Conservation (phyloP, 2,797 vertebrate genomes). For the Cynodonichthys magdalenae region DNA sequence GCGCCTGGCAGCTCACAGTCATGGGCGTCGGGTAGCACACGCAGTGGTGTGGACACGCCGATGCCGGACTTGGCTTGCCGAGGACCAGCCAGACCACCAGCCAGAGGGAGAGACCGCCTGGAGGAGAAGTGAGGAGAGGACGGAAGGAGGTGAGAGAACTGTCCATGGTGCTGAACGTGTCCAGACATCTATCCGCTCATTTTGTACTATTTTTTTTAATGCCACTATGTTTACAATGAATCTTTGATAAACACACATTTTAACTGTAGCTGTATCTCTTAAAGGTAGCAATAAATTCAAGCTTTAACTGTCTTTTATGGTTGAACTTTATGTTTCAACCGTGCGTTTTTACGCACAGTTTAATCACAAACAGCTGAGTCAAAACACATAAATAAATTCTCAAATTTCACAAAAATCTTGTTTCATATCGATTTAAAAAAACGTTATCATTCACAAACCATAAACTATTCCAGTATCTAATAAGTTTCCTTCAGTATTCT, state of each 20-base stretch:
- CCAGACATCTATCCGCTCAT: background rate
- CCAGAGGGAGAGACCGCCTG: slow-evolving; percentile 82
- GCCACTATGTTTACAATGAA: background rate
- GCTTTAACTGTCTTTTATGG: background rate
- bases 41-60: slow-evolving; percentile 90
- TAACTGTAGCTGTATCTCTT: background rate
- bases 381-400: slow-evolving; percentile 7
- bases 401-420: background rate
- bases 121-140: slow-evolving; percentile 22
- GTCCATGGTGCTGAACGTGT: slow-evolving; percentile 23
- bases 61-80: slow-evolving; percentile 75
- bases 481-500: background rate
- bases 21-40: slow-evolving; percentile 96
- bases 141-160: slow-evolving; percentile 39
- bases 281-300: background rate
- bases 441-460: background rate
- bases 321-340: too few relatives aligned
- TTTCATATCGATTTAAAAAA: background rate
- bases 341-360: slow-evolving; percentile 57
- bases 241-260: background rate
- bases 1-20: slow-evolving; percentile 98
- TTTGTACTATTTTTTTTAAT: background rate
- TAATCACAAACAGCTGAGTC: background rate
- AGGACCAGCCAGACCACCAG: slow-evolving; percentile 83
- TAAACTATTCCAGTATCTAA: background rate